phyloP scores from a whole-genome alignment of 2,113 vertebrate genomes.

The Gadus macrocephalus region DNA sequence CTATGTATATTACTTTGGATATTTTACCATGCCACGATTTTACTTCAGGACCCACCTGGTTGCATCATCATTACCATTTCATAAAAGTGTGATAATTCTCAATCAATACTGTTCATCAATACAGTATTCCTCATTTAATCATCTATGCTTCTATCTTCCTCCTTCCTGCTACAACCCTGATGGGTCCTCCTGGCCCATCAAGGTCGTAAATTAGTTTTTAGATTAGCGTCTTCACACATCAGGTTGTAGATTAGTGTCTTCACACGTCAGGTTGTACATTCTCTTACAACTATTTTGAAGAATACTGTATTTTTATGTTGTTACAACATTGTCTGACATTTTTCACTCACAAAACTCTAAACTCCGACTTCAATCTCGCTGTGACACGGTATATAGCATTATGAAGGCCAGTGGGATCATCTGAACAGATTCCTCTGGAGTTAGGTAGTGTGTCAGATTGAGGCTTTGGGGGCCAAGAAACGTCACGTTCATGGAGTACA shows the following conservation, averaged over 20 bases:
- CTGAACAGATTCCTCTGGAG: constrained; percentile 48
- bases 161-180: too few relatives aligned
- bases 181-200: too few relatives aligned
- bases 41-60: too few relatives aligned
- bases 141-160: too few relatives aligned
- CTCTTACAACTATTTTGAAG: constrained; percentile 28
- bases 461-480: constrained; percentile 35
- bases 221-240: too few relatives aligned
- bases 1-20: not conserved
- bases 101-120: too few relatives aligned
- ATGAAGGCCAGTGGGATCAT: constrained; percentile 31
- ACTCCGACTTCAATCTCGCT: constrained; percentile 38
- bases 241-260: too few relatives aligned
- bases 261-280: not conserved
- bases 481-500: constrained; percentile 15
- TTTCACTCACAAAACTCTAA: constrained; percentile 36
- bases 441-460: constrained; percentile 50
- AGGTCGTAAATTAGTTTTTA: too few relatives aligned
- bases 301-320: constrained; percentile 28
- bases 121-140: too few relatives aligned
- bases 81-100: too few relatives aligned
- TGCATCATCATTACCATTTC: too few relatives aligned
- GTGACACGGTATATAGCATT: constrained; percentile 36
- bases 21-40: too few relatives aligned
- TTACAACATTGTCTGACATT: constrained; percentile 32